Base-by-base conservation (phyloP, 2,797 vertebrate genomes). In the Podarcis siculus region DNA sequence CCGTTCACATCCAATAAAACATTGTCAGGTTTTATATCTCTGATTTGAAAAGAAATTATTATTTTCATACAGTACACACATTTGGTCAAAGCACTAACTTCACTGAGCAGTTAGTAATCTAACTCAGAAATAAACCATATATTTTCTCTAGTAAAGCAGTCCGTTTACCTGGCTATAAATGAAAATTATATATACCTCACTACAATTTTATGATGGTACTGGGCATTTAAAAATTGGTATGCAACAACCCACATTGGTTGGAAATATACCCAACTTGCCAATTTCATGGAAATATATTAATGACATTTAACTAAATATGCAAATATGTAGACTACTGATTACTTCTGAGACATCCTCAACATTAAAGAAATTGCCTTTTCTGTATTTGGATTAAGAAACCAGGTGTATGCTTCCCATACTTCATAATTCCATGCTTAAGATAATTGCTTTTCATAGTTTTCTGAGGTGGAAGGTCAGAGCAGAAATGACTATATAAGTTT, bases 1-100 rank as follows among this genome's bases (percentile, higher is more conserved):
- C 99, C 99, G 0, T 99, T 99, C 93, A 98, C 96, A 8, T 99
- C 99, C 95, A 99, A 95, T 89, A 99, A 97, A 84, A 99, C 98
- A 5, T 99, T 99, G 96, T 99, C 99, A 1, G 99, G 99, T 88
- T 99, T 98, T 92, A 99, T 99, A 93, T 99, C 99, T 90, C 99
- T 99, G 39, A 27, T 85, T 61, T 0, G 90, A 75, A 55, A 55
- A 94, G 25, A 92, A 45, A 72, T n/a, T 4, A 6, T n/a, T 82
- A 82, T 42, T 30, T 27, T 67, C 79, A 83, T n/a, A 61, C 13
- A 64, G 15, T 49, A 49, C 35, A 35, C 15, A 72, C 21, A 73
- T 76, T 5, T 25, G 21, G 27, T 75, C 64, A 55, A 55, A 76
- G 45, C 3, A 61, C 35, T 27, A 30, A 7, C 1, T 83, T 27